Evolutionary conservation across 2,797 vertebrate species (phyloP).

Genomic region (Microctenopoma stevenorrisi): DNA sequence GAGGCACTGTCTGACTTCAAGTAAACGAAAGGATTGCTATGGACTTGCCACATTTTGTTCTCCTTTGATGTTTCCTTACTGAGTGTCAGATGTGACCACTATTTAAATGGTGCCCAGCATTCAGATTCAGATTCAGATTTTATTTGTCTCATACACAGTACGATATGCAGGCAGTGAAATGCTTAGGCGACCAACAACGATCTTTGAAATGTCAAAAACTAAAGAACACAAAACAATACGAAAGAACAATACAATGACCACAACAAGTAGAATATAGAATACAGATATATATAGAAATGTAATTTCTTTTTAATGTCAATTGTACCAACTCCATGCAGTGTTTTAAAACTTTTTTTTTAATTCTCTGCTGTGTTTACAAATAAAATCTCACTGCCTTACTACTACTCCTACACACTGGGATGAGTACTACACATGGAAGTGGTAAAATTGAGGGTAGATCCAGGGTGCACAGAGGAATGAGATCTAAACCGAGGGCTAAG

Average conservation of each 20-base stretch:
- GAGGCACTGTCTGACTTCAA: conserved; percentile 61
- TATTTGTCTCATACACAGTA: too few species aligned
- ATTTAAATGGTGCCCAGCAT: conserved; percentile 56
- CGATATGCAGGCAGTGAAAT: too few species aligned
- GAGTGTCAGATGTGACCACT: conserved; percentile 55
- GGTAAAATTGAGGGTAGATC: conserved; percentile 44
- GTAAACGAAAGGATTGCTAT: conserved; percentile 54
- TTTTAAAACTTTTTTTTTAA: conserved; percentile 31
- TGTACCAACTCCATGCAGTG: conserved; percentile 26
- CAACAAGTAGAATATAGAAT: too few species aligned
- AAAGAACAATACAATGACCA: too few species aligned
- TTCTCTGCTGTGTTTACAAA: conserved; percentile 60
- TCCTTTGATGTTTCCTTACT: conserved; percentile 55
- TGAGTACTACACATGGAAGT: conserved; percentile 48
- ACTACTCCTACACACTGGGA: conserved; percentile 39
- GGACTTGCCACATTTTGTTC: conserved; percentile 46
- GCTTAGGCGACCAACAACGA: too few species aligned
- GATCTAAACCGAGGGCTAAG: conserved; percentile 46
- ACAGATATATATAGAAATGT: conserved; percentile 24
- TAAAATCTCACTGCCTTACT: conserved; percentile 36
- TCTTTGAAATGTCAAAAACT: too few species aligned
- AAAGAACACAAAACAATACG: too few species aligned
- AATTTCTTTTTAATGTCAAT: conserved; percentile 43
- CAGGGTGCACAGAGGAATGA: conserved; percentile 26
- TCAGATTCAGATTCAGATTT: not conserved